Evolutionary conservation across 2,113 vertebrate species (phyloP).

Genomic region (Tauraco erythrolophus): DNA sequence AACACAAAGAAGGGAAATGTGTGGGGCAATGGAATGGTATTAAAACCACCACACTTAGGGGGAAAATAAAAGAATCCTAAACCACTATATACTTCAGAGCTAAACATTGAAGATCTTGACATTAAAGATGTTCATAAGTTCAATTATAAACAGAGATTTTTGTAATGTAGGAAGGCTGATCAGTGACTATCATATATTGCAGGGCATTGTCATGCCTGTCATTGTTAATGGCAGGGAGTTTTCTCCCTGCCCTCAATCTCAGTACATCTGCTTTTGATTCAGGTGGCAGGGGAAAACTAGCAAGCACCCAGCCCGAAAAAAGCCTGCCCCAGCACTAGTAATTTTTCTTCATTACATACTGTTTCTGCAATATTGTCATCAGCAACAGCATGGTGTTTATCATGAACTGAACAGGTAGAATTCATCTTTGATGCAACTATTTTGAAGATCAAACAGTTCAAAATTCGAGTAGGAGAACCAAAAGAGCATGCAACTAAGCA

Average conservation of each 20-base stretch:
- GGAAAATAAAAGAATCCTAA: neutral
- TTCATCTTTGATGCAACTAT: neutral
- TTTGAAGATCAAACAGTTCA: neutral
- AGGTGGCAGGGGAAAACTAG: neutral
- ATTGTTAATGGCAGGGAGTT: neutral
- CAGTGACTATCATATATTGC: neutral
- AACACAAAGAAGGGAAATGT: slow-evolving; percentile 47
- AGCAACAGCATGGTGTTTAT: neutral
- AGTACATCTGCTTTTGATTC: slow-evolving; percentile 25
- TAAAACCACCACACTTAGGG: neutral
- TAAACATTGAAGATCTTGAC: neutral
- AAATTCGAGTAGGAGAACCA: neutral
- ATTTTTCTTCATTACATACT: neutral
- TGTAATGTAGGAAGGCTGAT: neutral
- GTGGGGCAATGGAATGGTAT: slow-evolving; percentile 22
- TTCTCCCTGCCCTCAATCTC: neutral
- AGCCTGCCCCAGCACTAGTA: neutral
- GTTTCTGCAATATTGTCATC: neutral
- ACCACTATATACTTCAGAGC: neutral
- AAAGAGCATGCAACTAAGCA: neutral
- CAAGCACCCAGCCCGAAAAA: neutral
- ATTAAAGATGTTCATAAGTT: neutral
- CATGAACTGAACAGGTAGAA: neutral
- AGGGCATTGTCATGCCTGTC: neutral
- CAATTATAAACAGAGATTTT: neutral